Base-by-base conservation (phyloP, 2,888 invertebrate species). In the Leptothorax acervorum region DNA sequence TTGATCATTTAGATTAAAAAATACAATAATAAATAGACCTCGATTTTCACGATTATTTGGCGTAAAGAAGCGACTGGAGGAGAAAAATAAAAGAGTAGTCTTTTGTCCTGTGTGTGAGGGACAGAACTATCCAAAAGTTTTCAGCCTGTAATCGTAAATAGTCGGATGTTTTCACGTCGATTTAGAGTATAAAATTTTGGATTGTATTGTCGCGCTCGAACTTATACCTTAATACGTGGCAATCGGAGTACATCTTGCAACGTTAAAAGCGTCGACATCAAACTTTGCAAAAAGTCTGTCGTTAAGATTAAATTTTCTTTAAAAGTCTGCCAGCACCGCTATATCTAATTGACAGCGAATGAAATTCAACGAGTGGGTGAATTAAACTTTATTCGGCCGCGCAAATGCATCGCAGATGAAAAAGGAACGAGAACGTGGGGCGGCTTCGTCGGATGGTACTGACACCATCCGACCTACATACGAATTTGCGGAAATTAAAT, bases 401-500 rank as follows among this genome's bases (percentile, higher is more conserved):
- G 55, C 42, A 23, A 35, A 53, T 23, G 23, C 35, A 39, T 12
- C 2, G 51, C 23, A 18, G 23, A 28, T 78, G 78, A 66, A 66
- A 78, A 55, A 42, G 66, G 31, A 66, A 53, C 3, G 65, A 5
- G 3, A 23, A 51, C 15, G 23, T 5, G 4, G 15, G 35, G n/a
- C 23, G 12, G 31, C 8, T 53, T 65, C 51, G 18, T 65, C 51
- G n/a, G 39, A 23, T 78, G 42, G 15, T 45, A 55, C 42, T 55
- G 55, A 66, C 42, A 66, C n/a, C 28, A 28, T 28, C 12, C 66
- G 78, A 78, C 78, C 78, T 78, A 66, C 42, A 66, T 55, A 78
- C 55, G 78, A 78, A 78, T 66, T 66, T 66, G 31, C 51, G 55
- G 42, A 78, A 78, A 78, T 78, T 78, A 78, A 78, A 78, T 78